These are phyloP conservation scores for Adrianichthys oophorus DNA, from an alignment of 2,797 vertebrate genomes.

Conservation along the genomic window DNA sequence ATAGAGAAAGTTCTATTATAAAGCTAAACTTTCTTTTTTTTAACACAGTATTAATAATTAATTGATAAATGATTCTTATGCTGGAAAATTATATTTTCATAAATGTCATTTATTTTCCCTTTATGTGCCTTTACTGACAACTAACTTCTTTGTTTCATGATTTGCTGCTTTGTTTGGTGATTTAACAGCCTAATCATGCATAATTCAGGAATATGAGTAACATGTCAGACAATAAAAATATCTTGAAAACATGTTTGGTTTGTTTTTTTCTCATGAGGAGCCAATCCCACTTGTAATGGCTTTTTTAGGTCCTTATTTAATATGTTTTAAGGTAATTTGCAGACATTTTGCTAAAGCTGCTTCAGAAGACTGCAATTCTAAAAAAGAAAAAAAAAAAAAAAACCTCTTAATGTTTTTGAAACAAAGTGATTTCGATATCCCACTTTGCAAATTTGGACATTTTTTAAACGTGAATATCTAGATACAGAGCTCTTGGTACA, in stretches of 20 bases:
- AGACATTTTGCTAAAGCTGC: slow-evolving; percentile 1
- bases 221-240: slow-evolving; percentile 22
- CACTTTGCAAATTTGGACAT: too few species aligned
- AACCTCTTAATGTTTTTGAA: background rate
- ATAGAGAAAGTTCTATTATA: background rate
- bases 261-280: slow-evolving; percentile 11
- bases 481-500: too few species aligned
- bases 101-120: slow-evolving; percentile 61
- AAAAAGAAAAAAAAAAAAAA: background rate
- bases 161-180: slow-evolving; percentile 26
- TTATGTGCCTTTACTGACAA: slow-evolving; percentile 52
- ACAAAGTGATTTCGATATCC: too few species aligned
- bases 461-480: too few species aligned
- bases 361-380: background rate
- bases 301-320: background rate
- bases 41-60: too few species aligned
- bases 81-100: slow-evolving; percentile 49
- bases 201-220: slow-evolving; percentile 20
- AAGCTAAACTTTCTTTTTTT: background rate
- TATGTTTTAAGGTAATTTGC: background rate
- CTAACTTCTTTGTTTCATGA: slow-evolving; percentile 48
- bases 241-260: slow-evolving; percentile 39
- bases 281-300: background rate
- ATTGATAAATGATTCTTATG: slow-evolving; percentile 19
- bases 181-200: slow-evolving; percentile 40